Conservation (phyloP, 2,113 vertebrate genomes). For the Lampris megalopsis region DNA sequence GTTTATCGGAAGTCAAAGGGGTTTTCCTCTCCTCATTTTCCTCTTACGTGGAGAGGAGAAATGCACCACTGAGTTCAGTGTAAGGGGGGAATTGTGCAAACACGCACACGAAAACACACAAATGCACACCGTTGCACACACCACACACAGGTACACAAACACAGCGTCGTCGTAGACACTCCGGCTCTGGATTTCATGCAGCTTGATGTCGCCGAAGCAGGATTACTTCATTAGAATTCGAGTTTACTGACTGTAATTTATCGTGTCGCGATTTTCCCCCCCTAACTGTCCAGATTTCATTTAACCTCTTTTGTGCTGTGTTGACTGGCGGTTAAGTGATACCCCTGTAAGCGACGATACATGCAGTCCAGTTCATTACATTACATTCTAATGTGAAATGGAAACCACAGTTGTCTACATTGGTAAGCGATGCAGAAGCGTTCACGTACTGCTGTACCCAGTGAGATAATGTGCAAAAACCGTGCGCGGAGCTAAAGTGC, state of each 20-base stretch:
- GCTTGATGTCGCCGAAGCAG: slow-evolving; percentile 27
- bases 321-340: slow-evolving; percentile 3
- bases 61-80: not conserved
- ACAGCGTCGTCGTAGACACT: not conserved
- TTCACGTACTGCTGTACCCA: slow-evolving; percentile 27
- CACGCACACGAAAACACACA: not conserved
- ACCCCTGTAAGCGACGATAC: slow-evolving; percentile 11
- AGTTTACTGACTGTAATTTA: slow-evolving; percentile 23
- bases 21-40: slow-evolving; percentile 35
- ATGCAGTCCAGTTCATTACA: slow-evolving; percentile 14
- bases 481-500: slow-evolving; percentile 42
- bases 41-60: slow-evolving; percentile 8
- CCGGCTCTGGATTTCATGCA: slow-evolving; percentile 44
- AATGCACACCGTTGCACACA: not conserved
- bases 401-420: slow-evolving; percentile 29
- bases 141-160: slow-evolving; percentile 10
- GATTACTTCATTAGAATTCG: slow-evolving; percentile 44
- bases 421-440: slow-evolving; percentile 8
- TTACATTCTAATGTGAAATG: slow-evolving; percentile 13
- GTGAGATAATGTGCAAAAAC: slow-evolving; percentile 45
- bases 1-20: slow-evolving; percentile 41
- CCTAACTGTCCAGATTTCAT: slow-evolving; percentile 9
- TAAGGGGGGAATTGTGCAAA: not conserved
- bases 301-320: slow-evolving; percentile 9
- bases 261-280: not conserved